Base-by-base conservation (phyloP, 2,113 vertebrate species). In the Plecturocebus donacophilus region DNA sequence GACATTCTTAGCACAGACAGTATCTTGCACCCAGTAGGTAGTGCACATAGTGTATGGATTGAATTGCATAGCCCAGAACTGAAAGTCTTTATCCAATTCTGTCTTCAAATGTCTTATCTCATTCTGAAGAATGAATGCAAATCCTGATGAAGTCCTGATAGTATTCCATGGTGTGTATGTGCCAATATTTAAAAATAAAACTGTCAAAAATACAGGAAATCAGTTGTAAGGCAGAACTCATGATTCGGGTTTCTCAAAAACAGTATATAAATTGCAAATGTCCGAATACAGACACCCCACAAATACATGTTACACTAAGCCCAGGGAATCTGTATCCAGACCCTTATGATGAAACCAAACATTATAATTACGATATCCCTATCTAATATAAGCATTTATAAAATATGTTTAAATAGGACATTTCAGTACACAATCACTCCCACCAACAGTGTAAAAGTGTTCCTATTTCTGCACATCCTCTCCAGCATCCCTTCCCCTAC, bases 171-270 rank as follows among this genome's bases (percentile, higher is more conserved):
- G 52, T 52, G 16, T 52, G 6, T 52, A 52, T 52, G 52, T 52
- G 52, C 52, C 52, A 52, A 52, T 17, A 17, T 52, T 52, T 4
- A 52, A 52, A 49, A 52, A 8, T 8, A 45, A 45, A 45, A 45
- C 40, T 86, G 56, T 49, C 90, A 95, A 76, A 92, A 91, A 40
- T 56, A 73, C 80, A 71, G 71, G 70, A 89, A 89, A 87, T 96
- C 58, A 66, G 30, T 89, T 89, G 54, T 75, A 84, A 92, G 61
- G 32, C 79, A 66, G 32, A 89, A 83, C 38, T 87, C 42, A 25
- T 64, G 58, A 23, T 86, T 84, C 38, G 42, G 6, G 38, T 95
- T 90, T 90, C 70, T 87, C 56, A n/a, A 73, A 94, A 58, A 86
- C 38, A n/a, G 17, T 66, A 52, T 92, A 81, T 92, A 93, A 90